A percentile compares a stretch with the other conserved stretches of the same genome.
phyloP scores from a whole-genome alignment of 2,797 vertebrate species.

The Pantherophis alleghaniensis region DNA sequence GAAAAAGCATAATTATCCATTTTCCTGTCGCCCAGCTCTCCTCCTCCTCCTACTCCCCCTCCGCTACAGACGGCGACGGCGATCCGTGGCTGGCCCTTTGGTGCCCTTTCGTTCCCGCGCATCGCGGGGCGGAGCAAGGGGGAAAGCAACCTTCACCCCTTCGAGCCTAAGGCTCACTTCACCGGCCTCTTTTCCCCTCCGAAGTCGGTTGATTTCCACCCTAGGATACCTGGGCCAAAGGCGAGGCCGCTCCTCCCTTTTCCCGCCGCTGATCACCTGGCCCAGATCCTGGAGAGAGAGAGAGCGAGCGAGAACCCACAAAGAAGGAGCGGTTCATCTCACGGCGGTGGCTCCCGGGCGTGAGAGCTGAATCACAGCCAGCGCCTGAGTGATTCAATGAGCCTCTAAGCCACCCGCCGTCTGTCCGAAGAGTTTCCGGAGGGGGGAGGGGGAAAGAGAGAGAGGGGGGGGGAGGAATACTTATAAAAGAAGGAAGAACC shows the following conservation, averaged over 20 bases:
- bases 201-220: neutral
- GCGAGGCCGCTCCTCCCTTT: neutral
- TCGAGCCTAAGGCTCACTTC: neutral
- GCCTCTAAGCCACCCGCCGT: neutral
- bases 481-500: neutral
- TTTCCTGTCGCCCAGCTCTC: neutral
- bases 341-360: neutral
- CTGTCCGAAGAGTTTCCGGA: slow-evolving; percentile 2
- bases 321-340: neutral
- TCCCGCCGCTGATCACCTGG: neutral
- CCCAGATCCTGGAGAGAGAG: accelerated
- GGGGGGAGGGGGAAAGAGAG: neutral
- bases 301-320: no score
- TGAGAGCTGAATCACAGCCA: slow-evolving; percentile 16
- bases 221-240: neutral
- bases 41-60: no score
- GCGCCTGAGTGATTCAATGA: neutral
- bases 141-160: no score
- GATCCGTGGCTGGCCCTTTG: neutral
- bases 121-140: neutral
- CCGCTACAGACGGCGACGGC: neutral
- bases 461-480: neutral
- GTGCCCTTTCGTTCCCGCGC: neutral
- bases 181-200: neutral
- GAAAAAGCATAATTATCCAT: neutral